Evolutionary conservation across 2,888 invertebrate genomes (phyloP), one percentile per base, ranked within the genome.

Genomic region (Seladonia tumulorum): DNA sequence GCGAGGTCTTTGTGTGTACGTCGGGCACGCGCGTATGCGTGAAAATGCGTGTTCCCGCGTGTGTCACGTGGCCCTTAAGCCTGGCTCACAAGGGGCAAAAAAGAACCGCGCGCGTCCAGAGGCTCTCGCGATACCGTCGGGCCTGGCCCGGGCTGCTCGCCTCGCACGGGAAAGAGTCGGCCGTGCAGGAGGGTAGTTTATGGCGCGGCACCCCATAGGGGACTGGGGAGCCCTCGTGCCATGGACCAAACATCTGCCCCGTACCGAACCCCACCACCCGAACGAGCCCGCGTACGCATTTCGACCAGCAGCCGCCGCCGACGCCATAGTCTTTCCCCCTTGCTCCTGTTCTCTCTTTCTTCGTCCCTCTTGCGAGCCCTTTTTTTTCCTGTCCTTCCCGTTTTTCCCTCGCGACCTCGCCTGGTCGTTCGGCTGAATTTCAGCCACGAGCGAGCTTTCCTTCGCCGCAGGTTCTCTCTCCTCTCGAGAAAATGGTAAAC

Each of bases 221-320:
- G 91, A 94, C 93, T 94, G 87, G 86, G 86, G 1, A 90, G 90
- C 92, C 93, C 93, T 92, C 91, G 91, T 90, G 76, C 82, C 89
- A 91, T 94, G 94, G 94, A 94, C 94, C 94, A 94, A 94, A 94
- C 94, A 94, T 94, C 94, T 94, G 94, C 92, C 92, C 88, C 35
- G 22, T 80, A 87, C 29, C 29, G 2, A 81, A 87, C 89, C 91
- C 92, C 83, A 82, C 86, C 87, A 83, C 53, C 53, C 76, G 79
- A 74, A 86, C 68, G 60, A 63, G 49, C 77, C 68, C 18, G 53
- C 18, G 53, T 12, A 53, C 39, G 75, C 60, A 63, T 87, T 90
- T 79, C 81, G 85, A 77, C 82, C 80, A 5, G 25, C 25, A 60
- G 73, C 71, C 0, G 53, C 22, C 53, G 53, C 7, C 18, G 22